These are phyloP conservation scores for Muscidifurax raptorellus DNA, from an alignment of 1,140 invertebrate genomes.

Conservation along the genomic window DNA sequence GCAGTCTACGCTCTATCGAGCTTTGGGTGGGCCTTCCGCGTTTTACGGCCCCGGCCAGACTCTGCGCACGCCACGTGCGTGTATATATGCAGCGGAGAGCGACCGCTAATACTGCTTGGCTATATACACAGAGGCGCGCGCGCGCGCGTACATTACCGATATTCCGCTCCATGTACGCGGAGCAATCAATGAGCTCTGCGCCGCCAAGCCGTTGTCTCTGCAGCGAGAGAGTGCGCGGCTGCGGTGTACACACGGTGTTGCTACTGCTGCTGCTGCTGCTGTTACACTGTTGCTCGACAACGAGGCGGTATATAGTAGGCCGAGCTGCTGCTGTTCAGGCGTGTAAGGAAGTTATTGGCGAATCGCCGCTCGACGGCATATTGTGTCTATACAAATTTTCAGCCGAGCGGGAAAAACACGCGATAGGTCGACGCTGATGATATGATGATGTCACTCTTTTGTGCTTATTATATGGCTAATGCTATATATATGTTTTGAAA, in stretches of 20 bases:
- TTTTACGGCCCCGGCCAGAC: slow-evolving; percentile 26
- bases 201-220: slow-evolving; percentile 11
- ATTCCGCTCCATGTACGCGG: not conserved
- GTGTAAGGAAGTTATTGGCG: slow-evolving; percentile 44
- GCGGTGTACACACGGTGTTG: not conserved
- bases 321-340: slow-evolving; percentile 26
- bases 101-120: not conserved
- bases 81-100: not conserved
- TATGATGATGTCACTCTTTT: too few relatives aligned
- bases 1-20: slow-evolving; percentile 51
- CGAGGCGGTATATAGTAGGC: slow-evolving; percentile 10
- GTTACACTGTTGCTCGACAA: slow-evolving; percentile 17
- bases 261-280: not conserved
- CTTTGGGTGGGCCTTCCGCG: slow-evolving; percentile 51
- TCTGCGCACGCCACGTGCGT: not conserved
- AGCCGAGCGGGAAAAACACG: not conserved
- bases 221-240: not conserved
- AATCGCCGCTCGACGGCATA: not conserved
- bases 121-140: not conserved
- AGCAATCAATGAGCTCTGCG: not conserved
- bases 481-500: too few relatives aligned
- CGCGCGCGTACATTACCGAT: not conserved
- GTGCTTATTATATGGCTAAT: too few relatives aligned
- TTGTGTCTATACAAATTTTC: not conserved
- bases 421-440: too few relatives aligned